Evolutionary conservation across 37 sponge, comb jelly and placozoan species (phyloP).

Genomic region (Agelas oroides): DNA sequence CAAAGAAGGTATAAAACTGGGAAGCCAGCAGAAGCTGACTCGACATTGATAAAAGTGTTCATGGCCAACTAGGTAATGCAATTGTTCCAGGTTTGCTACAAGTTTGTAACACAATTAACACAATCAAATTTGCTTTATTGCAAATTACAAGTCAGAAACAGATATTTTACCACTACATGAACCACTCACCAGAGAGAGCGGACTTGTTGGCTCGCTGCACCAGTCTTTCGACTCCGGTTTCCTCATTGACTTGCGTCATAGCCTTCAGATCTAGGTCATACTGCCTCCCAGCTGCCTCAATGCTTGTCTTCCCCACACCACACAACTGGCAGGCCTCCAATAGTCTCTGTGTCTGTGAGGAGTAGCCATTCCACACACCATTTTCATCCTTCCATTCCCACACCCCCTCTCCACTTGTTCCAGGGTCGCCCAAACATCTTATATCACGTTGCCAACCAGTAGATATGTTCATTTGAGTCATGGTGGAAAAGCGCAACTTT

Average conservation of each 20-base stretch:
- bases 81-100: no score
- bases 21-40: no score
- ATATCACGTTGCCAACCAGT: slow-evolving; percentile 77
- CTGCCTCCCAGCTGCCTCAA: slow-evolving; percentile 13
- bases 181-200: neutral
- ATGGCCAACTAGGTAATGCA: no score
- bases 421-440: slow-evolving; percentile 23
- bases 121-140: no score
- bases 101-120: no score
- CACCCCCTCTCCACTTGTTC: neutral
- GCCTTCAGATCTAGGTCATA: slow-evolving; percentile 53
- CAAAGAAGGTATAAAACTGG: no score
- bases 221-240: slow-evolving; percentile 29
- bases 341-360: slow-evolving; percentile 26
- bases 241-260: slow-evolving; percentile 48
- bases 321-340: slow-evolving; percentile 53
- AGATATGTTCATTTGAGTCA: slow-evolving; percentile 67
- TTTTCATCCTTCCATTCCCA: slow-evolving; percentile 78
- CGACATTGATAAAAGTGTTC: no score
- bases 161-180: no score
- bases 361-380: slow-evolving; percentile 51
- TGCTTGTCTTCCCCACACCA: slow-evolving; percentile 11
- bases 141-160: no score
- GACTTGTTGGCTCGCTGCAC: neutral
- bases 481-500: slow-evolving; percentile 51